phyloP scores from a whole-genome alignment of 35 echinoderm and acorn worm species.

The Strongylocentrotus purpuratus region DNA sequence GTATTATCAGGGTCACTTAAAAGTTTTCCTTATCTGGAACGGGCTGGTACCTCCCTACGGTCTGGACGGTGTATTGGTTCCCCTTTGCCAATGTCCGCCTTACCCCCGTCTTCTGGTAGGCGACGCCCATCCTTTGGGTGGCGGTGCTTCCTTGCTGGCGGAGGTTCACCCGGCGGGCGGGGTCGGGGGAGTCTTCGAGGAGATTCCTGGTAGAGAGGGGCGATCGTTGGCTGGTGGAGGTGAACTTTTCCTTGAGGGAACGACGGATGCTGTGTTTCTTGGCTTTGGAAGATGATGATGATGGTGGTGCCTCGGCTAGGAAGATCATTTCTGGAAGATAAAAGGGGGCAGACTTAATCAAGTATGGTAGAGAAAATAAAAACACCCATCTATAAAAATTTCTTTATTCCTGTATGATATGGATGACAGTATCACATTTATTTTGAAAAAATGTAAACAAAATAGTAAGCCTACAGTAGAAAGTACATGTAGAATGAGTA shows the following conservation, averaged over 20 bases:
- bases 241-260: slow-evolving; percentile 60
- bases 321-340: slow-evolving; percentile 45
- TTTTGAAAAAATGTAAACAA: too few species aligned
- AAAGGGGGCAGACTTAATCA: not conserved
- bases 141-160: not conserved
- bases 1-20: not conserved
- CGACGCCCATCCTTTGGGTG: not conserved
- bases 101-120: slow-evolving; percentile 10
- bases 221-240: slow-evolving; percentile 35
- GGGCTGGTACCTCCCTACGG: slow-evolving; percentile 67
- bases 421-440: too few species aligned
- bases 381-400: too few species aligned
- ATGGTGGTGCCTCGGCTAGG: not conserved
- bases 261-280: slow-evolving; percentile 39
- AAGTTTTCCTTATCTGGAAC: slow-evolving; percentile 69
- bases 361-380: not conserved
- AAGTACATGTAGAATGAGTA: too few species aligned
- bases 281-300: slow-evolving; percentile 18
- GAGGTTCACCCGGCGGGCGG: not conserved
- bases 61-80: slow-evolving; percentile 13
- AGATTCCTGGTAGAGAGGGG: slow-evolving; percentile 71
- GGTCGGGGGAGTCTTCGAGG: slow-evolving; percentile 40
- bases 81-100: slow-evolving; percentile 35
- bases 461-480: too few species aligned
- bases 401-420: too few species aligned